Evolutionary conservation across 2,888 invertebrate species (phyloP).

Genomic region (Timandra comae): DNA sequence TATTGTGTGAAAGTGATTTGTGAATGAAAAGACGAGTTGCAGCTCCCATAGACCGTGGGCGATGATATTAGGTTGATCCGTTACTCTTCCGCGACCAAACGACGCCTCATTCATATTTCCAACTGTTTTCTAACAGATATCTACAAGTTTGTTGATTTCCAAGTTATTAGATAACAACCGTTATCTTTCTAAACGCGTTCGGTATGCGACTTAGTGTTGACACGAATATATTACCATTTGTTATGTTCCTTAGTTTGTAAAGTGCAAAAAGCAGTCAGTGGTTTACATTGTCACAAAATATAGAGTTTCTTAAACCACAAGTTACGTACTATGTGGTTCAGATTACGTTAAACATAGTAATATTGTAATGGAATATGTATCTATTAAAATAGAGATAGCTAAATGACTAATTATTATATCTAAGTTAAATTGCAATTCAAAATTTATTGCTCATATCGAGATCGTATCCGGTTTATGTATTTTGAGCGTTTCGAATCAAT

Average conservation of each 20-base stretch:
- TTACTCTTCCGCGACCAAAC: constrained; percentile 32
- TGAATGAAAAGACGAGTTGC: too few relatives aligned
- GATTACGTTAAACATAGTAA: too few relatives aligned
- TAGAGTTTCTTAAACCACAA: too few relatives aligned
- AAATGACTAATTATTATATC: too few relatives aligned
- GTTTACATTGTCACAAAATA: too few relatives aligned
- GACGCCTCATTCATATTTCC: constrained; percentile 14
- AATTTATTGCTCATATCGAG: too few relatives aligned
- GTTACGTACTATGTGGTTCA: too few relatives aligned
- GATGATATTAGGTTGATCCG: constrained; percentile 31
- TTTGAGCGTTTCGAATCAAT: constrained; percentile 1
- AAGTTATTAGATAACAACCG: constrained; percentile 13
- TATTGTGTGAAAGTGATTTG: too few relatives aligned
- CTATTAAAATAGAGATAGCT: too few relatives aligned
- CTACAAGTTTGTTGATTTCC: constrained; percentile 5
- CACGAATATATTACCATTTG: neutral
- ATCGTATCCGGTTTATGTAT: neutral
- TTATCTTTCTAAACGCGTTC: constrained; percentile 10
- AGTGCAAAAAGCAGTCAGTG: neutral
- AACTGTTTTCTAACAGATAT: constrained; percentile 19
- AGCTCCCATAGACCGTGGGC: constrained; percentile 1
- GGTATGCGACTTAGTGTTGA: neutral
- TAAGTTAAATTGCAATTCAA: too few relatives aligned
- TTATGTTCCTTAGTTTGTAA: too few relatives aligned
- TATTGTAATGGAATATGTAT: too few relatives aligned